Conservation (phyloP, 2,888 invertebrate species). For the Trypoxylon attenuatum region DNA sequence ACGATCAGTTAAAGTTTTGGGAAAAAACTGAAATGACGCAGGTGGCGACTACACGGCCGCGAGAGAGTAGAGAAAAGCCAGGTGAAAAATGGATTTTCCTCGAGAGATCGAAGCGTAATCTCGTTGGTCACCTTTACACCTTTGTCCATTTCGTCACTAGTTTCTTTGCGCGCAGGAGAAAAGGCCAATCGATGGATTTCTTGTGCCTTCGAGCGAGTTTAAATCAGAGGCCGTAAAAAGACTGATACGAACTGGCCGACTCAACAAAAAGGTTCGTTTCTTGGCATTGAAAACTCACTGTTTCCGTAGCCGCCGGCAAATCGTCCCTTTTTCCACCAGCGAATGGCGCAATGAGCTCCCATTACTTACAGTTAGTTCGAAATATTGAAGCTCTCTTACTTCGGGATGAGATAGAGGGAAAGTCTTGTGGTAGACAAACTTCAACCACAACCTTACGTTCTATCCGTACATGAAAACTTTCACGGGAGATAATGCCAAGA, state of each 20-base stretch:
- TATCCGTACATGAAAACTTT: no score
- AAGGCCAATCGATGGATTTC: conserved; percentile 25
- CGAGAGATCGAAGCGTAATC: conserved; percentile 30
- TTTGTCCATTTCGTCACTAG: conserved; percentile 32
- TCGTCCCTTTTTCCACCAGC: conserved; percentile 24
- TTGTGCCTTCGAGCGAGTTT: conserved; percentile 22
- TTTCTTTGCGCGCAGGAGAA: conserved; percentile 14
- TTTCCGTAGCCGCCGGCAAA: conserved; percentile 38
- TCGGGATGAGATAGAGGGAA: not conserved
- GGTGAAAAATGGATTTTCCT: conserved; percentile 35
- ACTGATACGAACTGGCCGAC: conserved; percentile 17
- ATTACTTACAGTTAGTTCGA: conserved; percentile 13
- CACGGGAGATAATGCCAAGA: no score
- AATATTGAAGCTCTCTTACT: conserved; percentile 17
- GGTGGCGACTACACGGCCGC: no score
- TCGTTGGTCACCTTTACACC: conserved; percentile 34
- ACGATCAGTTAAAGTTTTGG: no score
- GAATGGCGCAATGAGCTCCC: conserved; percentile 22
- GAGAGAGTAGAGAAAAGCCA: conserved; percentile 19
- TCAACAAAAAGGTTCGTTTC: conserved; percentile 44
- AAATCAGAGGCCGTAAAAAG: conserved; percentile 22
- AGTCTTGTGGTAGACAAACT: not conserved
- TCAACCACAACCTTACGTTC: not conserved
- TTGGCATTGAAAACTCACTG: conserved; percentile 47
- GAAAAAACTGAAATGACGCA: no score